These are phyloP conservation scores for Eupeodes corollae DNA, from an alignment of 1,140 invertebrate genomes.

Conservation along the genomic window DNA sequence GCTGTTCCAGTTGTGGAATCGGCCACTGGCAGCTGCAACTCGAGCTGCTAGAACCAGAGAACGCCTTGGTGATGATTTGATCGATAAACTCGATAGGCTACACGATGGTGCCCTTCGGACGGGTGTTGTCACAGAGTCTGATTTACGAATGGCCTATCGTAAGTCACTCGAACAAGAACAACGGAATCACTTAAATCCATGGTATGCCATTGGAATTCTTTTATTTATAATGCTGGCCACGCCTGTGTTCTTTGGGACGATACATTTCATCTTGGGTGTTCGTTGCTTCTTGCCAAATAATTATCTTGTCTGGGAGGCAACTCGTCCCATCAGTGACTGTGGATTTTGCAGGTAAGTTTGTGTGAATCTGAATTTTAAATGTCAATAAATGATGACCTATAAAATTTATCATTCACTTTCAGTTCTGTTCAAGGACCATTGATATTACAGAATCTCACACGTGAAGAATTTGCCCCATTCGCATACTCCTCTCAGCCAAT, in stretches of 20 bases:
- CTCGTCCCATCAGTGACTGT: conserved; percentile 70
- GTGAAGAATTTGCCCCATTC: conserved; percentile 51
- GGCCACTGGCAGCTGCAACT: conserved; percentile 19
- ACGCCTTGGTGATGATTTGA: conserved; percentile 22
- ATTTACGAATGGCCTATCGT: conserved; percentile 28
- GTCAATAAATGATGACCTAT: neutral
- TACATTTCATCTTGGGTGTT: conserved; percentile 39
- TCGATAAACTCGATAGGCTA: conserved; percentile 19
- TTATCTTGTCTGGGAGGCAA: conserved; percentile 74
- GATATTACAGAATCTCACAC: conserved; percentile 52
- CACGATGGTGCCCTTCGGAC: conserved; percentile 25
- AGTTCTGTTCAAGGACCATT: conserved; percentile 47
- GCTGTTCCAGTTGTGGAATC: conserved; percentile 20
- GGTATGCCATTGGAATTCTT: conserved; percentile 26
- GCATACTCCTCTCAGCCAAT: conserved; percentile 74
- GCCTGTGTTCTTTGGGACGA: conserved; percentile 25
- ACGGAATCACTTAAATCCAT: conserved; percentile 24
- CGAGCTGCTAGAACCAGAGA: conserved; percentile 19
- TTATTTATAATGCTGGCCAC: conserved; percentile 31
- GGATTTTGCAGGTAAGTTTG: conserved; percentile 48
- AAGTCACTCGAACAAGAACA: conserved; percentile 20
- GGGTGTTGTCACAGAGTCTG: conserved; percentile 21
- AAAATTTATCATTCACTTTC: conserved; percentile 5
- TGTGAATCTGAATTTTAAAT: neutral
- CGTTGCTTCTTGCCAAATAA: conserved; percentile 71